Base-by-base conservation (phyloP, 2,797 vertebrate species). In the Esox masquinongy region DNA sequence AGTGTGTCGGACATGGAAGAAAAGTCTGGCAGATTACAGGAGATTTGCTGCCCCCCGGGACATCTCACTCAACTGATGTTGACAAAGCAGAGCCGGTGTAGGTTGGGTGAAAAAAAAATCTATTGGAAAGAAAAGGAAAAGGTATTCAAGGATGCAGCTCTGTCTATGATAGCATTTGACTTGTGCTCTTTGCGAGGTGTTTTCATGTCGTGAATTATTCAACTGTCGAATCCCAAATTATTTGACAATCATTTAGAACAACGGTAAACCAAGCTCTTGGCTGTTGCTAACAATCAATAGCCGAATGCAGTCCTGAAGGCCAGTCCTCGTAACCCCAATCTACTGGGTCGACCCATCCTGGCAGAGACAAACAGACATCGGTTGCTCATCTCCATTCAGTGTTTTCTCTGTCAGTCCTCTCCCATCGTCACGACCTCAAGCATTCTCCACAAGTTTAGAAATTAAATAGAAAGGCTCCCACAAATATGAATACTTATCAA, bases 231-330 rank as follows among this genome's bases (percentile, higher is more conserved):
- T 87, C 82, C 53, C 82, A 78, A 90, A 90, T 90, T 81, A 84
- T 79, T 84, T 82, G 87, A 89, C 89, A 84, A 83, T 90, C 87
- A 86, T 91, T 91, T 89, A 89, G 88, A 87, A 86, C 85, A 82
- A 86, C 85, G 86, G 84, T 90, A 90, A 88, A 90, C 85, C 89
- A 85, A 82, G 83, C 87, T 82, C 75, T 3, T 74, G 85, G 87
- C 43, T 72, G 78, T 77, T 83, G 88, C 77, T 87, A 80, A 75
- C 85, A 74, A 89, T 90, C 87, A 78, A 92, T 90, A 87, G 83
- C 83, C 83, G 88, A 86, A 88, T 91, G 82, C 83, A 78, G 86
- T 84, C 87, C 82, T 71, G 75, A 82, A 83, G 82, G 82, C 29
- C 14, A 56, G 81, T 77, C 16, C 2, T 26, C 17, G n/a, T 50